phyloP scores from a whole-genome alignment of 1,140 invertebrate genomes.

The Drosophila parvula region DNA sequence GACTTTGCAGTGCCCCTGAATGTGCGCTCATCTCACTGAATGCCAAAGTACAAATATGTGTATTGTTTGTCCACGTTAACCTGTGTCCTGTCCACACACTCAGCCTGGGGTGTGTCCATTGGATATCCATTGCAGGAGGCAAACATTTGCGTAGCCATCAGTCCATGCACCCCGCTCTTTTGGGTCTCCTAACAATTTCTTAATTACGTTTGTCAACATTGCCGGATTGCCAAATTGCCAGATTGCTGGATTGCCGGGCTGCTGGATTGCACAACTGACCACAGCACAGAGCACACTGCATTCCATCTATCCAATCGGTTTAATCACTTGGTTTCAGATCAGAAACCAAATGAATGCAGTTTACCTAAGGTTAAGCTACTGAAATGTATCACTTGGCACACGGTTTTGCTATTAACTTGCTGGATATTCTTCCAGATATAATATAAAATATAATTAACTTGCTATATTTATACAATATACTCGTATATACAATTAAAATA shows the following conservation, averaged over 20 bases:
- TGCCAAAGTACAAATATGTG: conserved; percentile 30
- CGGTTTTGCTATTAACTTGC: too few species aligned
- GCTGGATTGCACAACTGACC: conserved; percentile 25
- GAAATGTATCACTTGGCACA: neutral
- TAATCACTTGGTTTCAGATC: conserved; percentile 24
- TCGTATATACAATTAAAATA: too few species aligned
- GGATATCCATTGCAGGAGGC: conserved; percentile 25
- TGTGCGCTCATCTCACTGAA: conserved; percentile 8
- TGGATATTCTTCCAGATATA: neutral
- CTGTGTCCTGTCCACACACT: conserved; percentile 9
- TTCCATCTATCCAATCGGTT: conserved; percentile 23
- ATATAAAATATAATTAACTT: too few species aligned
- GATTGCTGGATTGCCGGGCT: conserved; percentile 9
- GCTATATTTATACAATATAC: too few species aligned
- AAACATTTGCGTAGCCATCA: conserved; percentile 43
- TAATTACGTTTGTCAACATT: conserved; percentile 61
- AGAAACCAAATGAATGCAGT: conserved; percentile 14
- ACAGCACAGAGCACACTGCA: conserved; percentile 14
- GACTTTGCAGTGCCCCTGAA: neutral
- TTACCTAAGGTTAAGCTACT: neutral
- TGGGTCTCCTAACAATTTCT: conserved; percentile 40
- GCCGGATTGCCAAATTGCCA: neutral
- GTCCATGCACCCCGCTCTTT: neutral
- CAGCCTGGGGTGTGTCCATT: neutral
- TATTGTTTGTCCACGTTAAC: conserved; percentile 42